Evolutionary conservation across 2,113 vertebrate species (phyloP), one percentile per base, ranked within the genome.

Genomic region (Leucopsar rothschildi): DNA sequence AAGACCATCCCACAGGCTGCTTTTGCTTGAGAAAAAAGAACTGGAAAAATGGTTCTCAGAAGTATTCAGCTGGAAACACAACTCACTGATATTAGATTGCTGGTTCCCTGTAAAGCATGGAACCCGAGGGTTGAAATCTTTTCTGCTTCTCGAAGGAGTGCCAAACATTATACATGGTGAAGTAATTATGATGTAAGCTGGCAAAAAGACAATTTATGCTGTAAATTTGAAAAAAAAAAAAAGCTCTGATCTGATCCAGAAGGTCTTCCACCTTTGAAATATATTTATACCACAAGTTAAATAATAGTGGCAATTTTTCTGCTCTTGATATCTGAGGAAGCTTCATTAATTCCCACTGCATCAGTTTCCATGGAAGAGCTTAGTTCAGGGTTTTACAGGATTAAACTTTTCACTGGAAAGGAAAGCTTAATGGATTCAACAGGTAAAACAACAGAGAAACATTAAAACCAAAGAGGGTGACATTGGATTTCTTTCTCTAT

Each of bases 161-260:
- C 57, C 73, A 90, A 66, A 86, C 14, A 25, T 81, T 83, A 68
- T 81, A 83, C n/a, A 28, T 27, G 23, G 20, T 94, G 85, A 94
- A 71, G 52, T 86, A 95, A 90, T 94, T 90, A 86, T 81, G 88
- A 93, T 56, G 64, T 83, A 92, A 92, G 60, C 47, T 93, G 94
- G 65, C 60, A 86, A 11, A 13, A 82, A 29, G 57, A 75, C 57
- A 88, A 86, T 28, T 81, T 82, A 35, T 64, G 42, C 42, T 79
- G 56, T 68, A 85, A 89, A 87, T 52, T 12, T 78, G 39, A 19
- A 31, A 86, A 64, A 39, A 35, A 39, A 35, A 83, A 39, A 10
- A 29, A 88, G 6, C 40, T 66, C n/a, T 73, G 55, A 21, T 83
- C 21, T 85, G 71, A 60, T 68, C 55, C 49, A 86, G 68, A 81